phyloP scores from a whole-genome alignment of 2,888 invertebrate genomes.

The Cyrtodaria siliqua region DNA sequence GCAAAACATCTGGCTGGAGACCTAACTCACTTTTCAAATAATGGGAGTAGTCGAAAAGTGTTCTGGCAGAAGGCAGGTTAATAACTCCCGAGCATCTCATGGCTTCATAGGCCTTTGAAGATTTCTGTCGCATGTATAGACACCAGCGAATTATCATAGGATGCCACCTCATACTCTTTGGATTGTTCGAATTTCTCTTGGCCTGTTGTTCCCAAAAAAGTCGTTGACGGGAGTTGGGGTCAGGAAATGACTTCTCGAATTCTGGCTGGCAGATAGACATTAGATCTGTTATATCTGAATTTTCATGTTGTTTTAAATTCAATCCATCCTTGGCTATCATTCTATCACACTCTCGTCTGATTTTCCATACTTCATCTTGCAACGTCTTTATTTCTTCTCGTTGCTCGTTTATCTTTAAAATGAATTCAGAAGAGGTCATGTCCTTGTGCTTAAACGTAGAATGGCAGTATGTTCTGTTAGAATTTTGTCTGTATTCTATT shows the following conservation, averaged over 20 bases:
- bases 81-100: constrained; percentile 37
- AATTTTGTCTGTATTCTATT: too few relatives aligned
- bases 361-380: constrained; percentile 13
- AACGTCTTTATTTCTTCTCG: constrained; percentile 27
- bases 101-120: constrained; percentile 26
- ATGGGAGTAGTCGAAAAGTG: constrained; percentile 54
- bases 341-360: constrained; percentile 10
- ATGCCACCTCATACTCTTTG: constrained; percentile 40
- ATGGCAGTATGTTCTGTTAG: too few relatives aligned
- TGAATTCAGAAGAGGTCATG: constrained; percentile 12
- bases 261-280: constrained; percentile 14
- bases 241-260: constrained; percentile 13
- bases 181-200: background rate
- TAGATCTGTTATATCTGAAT: constrained; percentile 18
- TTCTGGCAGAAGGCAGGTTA: constrained; percentile 44
- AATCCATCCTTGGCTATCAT: constrained; percentile 7
- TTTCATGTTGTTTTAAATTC: background rate
- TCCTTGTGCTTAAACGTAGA: constrained; percentile 21
- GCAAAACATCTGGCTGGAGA: constrained; percentile 26
- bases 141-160: constrained; percentile 48
- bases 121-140: constrained; percentile 27
- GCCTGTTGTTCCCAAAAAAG: constrained; percentile 21
- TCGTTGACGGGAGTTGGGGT: constrained; percentile 8
- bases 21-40: constrained; percentile 40
- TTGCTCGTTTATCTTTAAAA: constrained; percentile 24